Evolutionary conservation across 2,797 vertebrate genomes (phyloP), one percentile per base, ranked within the genome.

Genomic region (Anniella stebbinsi): DNA sequence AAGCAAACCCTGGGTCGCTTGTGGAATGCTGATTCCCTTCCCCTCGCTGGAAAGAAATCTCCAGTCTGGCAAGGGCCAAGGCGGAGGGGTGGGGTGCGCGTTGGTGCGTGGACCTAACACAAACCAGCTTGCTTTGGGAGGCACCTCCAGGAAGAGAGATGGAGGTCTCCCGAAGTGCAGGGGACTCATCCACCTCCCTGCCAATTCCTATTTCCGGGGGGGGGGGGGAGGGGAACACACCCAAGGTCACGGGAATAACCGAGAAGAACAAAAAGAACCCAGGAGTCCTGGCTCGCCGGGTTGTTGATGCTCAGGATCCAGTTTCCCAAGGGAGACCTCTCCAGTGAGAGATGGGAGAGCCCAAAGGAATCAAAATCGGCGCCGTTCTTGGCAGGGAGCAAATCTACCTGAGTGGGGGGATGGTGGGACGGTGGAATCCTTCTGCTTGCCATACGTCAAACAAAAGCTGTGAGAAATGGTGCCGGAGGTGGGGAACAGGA

Each of bases 401-500:
- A 83, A 83, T 77, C 80, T 83, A 87, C 80, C 85, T 77, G 70
- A 87, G 70, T 51, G 41, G 63, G n/a, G 63, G 28, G 67, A 48
- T n/a, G 67, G 23, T 48, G 77, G 66, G 88, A 9, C 11, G 67
- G 36, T 33, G 77, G 51, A 28, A 28, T 80, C 33, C 67, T 86
- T 86, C 51, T 51, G 41, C 17, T 41, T 36, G 28, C 1, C 4
- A 2, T 11, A 23, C 57, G 33, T 86, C 23, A 36, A 51, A 73
- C 78, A 41, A 45, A 73, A 75, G 85, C 18, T 11, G 72, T 9
- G 25, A 67, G 72, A 66, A 67, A 77, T 30, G 41, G 72, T 6
- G 54, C 30, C 28, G 23, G 60, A 84, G 41, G 21, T 13, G 6
- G 10, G 72, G 36, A 45, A 76, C 45, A 63, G 72, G 45, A 48